These are phyloP conservation scores for Wasmannia auropunctata DNA, from an alignment of 1,140 invertebrate species.

Conservation along the genomic window DNA sequence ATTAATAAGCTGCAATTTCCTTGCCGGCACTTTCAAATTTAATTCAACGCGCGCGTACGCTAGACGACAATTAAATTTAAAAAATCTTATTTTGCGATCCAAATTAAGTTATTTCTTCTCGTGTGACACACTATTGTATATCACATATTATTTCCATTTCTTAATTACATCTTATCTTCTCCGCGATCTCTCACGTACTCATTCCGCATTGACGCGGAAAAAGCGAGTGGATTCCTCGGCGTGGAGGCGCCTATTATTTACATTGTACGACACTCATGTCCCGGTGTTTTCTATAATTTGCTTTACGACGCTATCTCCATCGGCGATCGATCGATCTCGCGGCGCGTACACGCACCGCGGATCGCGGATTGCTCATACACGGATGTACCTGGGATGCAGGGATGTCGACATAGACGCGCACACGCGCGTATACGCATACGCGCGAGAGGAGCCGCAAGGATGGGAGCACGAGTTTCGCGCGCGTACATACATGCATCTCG, in stretches of 20 bases:
- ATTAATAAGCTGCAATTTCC: neutral
- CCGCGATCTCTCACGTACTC: neutral
- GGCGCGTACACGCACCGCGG: slow-evolving; percentile 7
- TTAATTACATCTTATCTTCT: neutral
- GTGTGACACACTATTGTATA: too few relatives aligned
- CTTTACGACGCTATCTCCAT: slow-evolving; percentile 56
- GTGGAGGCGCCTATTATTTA: slow-evolving; percentile 53
- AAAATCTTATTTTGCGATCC: neutral
- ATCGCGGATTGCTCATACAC: slow-evolving; percentile 47
- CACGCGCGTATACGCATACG: slow-evolving; percentile 1
- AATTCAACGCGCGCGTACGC: neutral
- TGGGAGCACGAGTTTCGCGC: slow-evolving; percentile 62
- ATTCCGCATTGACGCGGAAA: slow-evolving; percentile 14
- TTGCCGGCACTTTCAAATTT: neutral
- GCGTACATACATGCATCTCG: slow-evolving; percentile 63
- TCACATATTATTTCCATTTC: neutral
- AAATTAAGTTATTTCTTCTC: neutral
- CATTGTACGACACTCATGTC: slow-evolving; percentile 56
- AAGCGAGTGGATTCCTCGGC: neutral
- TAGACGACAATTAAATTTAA: neutral
- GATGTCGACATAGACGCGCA: neutral
- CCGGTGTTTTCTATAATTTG: slow-evolving; percentile 65
- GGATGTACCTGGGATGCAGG: slow-evolving; percentile 42
- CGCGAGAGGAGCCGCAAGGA: slow-evolving; percentile 10
- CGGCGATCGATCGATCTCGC: slow-evolving; percentile 63